Base-by-base conservation (phyloP, 2,797 vertebrate species). In the Falco naumanni region DNA sequence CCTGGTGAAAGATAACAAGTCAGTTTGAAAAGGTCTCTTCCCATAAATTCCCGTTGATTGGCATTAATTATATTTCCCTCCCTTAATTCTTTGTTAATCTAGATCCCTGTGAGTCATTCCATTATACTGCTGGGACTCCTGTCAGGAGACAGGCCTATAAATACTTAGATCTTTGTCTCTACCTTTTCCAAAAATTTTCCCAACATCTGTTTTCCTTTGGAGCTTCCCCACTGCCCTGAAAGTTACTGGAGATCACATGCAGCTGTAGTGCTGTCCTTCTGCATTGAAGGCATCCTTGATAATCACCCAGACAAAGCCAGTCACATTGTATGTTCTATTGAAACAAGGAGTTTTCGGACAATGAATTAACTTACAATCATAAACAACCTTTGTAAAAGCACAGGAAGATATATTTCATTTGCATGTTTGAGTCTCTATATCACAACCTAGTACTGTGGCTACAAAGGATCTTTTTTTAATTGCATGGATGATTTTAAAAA, bases 11-110 rank as follows among this genome's bases (percentile, higher is more conserved):
- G 94, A 91, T 83, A 94, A 68, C n/a, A 75, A 82, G 43, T 81
- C 63, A 72, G 50, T 88, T 92, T 91, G 89, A 93, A 95, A 82
- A 87, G 87, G 93, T 93, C 85, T 91, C 59, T 93, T 95, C 61
- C 91, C 80, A 84, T 95, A 82, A 95, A 93, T 60, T 86, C 28
- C 59, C 72, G 69, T 88, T 95, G 95, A 95, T 88, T 93, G 76
- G 85, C 96, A 76, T 95, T 95, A 95, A 95, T 95, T 93, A 48
- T 95, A 87, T 95, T 94, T 96, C 77, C 59, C 66, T 95, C 82
- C 87, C 78, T 94, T 96, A 89, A 91, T 94, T 94, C 91, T 94
- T 88, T 90, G 91, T 88, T 95, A 93, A 86, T 95, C 48, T 75
- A 48, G 90, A 93, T 93, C 89, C 56, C 18, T 24, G 5, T 96